Conservation (phyloP, 1,140 invertebrate species). For the Lanistes nyassanus region DNA sequence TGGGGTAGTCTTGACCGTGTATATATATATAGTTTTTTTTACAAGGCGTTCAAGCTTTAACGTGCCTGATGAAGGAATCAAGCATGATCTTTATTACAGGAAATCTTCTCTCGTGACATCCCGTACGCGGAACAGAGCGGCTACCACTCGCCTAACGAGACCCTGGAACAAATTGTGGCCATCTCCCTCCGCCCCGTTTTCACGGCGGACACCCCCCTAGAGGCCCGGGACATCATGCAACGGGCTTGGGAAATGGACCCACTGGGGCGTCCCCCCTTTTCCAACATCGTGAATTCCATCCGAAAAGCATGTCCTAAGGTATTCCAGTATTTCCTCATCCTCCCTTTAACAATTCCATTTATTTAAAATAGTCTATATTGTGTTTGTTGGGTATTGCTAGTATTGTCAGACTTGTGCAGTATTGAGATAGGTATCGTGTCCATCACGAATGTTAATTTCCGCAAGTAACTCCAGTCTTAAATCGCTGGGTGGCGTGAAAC, state of each 20-base stretch:
- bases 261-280: conserved; percentile 28
- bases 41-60: too few relatives aligned
- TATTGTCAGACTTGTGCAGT: too few relatives aligned
- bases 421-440: too few relatives aligned
- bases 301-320: conserved; percentile 21
- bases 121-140: conserved; percentile 42
- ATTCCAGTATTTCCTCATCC: not conserved
- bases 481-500: too few relatives aligned
- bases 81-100: conserved; percentile 13
- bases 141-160: conserved; percentile 27
- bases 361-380: too few relatives aligned
- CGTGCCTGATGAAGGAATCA: too few relatives aligned
- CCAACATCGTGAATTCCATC: conserved; percentile 28
- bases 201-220: conserved; percentile 28
- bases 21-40: too few relatives aligned
- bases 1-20: too few relatives aligned
- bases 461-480: too few relatives aligned
- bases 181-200: conserved; percentile 38
- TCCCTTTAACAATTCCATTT: too few relatives aligned
- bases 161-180: conserved; percentile 36
- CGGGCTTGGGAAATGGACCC: conserved; percentile 42
- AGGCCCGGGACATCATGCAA: conserved; percentile 40
- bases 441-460: too few relatives aligned
- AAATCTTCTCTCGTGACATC: conserved; percentile 42
- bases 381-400: too few relatives aligned